Percentiles rank a stretch among this genome's conserved stretches.
These are phyloP conservation scores for Pangasianodon gigas DNA, from an alignment of 2,113 vertebrate species.

Conservation along the genomic window DNA sequence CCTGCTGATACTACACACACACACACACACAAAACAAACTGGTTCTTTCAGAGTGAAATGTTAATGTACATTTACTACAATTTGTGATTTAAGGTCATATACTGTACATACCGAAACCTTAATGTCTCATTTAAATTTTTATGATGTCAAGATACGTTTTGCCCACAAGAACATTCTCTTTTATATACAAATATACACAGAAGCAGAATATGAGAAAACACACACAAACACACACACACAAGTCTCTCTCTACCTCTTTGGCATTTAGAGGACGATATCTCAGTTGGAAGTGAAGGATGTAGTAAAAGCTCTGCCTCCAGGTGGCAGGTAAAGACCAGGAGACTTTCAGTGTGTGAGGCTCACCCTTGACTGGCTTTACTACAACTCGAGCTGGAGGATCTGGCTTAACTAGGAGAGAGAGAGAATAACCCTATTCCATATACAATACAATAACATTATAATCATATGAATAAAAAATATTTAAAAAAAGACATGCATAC, in stretches of 20 bases:
- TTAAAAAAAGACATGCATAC: neutral
- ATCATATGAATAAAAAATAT: neutral
- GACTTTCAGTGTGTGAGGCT: slow-evolving; percentile 54
- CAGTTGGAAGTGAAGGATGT: slow-evolving; percentile 61
- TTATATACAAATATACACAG: neutral
- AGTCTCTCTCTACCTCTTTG: slow-evolving; percentile 53
- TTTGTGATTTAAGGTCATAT: neutral
- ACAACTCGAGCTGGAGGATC: slow-evolving; percentile 66
- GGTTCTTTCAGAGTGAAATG: neutral
- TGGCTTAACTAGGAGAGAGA: slow-evolving; percentile 67
- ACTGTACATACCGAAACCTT: neutral
- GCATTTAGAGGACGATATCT: slow-evolving; percentile 60
- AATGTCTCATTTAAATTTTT: neutral
- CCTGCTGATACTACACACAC: slow-evolving; percentile 52
- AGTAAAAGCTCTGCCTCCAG: slow-evolving; percentile 66
- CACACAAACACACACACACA: neutral
- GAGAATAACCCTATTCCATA: neutral
- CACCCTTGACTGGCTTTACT: slow-evolving; percentile 49
- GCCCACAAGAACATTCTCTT: neutral
- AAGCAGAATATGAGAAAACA: neutral
- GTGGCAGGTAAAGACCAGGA: slow-evolving; percentile 65
- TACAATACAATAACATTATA: neutral
- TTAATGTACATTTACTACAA: neutral
- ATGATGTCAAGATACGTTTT: neutral
- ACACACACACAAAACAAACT: neutral